phyloP scores from a whole-genome alignment of 2,113 vertebrate genomes.

The Australoheros scitulus region DNA sequence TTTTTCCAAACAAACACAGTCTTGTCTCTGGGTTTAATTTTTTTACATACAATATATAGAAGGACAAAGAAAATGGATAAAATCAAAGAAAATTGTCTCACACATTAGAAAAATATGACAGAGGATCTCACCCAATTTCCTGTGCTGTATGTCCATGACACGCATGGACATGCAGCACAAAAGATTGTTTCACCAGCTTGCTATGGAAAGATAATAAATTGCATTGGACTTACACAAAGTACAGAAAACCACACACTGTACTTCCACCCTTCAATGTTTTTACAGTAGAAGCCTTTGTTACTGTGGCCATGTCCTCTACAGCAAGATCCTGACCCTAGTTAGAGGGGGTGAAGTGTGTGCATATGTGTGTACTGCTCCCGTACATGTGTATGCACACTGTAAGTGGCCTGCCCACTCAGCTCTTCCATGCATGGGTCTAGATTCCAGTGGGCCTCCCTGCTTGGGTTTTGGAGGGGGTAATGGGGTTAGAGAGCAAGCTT shows the following conservation, averaged over 20 bases:
- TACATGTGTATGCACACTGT: slow-evolving; percentile 17
- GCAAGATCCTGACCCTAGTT: slow-evolving; percentile 52
- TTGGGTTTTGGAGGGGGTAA: slow-evolving; percentile 36
- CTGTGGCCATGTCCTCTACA: slow-evolving; percentile 21
- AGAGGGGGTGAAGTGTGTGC: slow-evolving; percentile 13
- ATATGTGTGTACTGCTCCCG: neutral
- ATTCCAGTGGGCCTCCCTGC: slow-evolving; percentile 72
- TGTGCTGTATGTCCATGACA: neutral
- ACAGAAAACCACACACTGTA: slow-evolving; percentile 36
- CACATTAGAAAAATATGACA: too few species aligned
- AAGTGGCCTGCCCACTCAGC: slow-evolving; percentile 58
- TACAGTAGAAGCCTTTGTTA: slow-evolving; percentile 52
- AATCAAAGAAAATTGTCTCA: accelerated
- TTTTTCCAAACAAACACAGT: neutral
- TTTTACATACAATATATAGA: too few species aligned
- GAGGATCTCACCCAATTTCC: neutral
- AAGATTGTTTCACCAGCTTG: neutral
- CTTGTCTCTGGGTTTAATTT: neutral
- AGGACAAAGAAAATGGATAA: neutral
- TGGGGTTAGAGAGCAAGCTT: slow-evolving; percentile 59
- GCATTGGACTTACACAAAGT: slow-evolving; percentile 28
- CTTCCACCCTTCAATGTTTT: slow-evolving; percentile 1
- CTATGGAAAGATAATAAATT: slow-evolving; percentile 56
- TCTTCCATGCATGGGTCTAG: slow-evolving; percentile 56
- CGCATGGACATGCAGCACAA: neutral